Evolutionary conservation across 2,113 vertebrate species (phyloP).

Genomic region (Calypte anna): DNA sequence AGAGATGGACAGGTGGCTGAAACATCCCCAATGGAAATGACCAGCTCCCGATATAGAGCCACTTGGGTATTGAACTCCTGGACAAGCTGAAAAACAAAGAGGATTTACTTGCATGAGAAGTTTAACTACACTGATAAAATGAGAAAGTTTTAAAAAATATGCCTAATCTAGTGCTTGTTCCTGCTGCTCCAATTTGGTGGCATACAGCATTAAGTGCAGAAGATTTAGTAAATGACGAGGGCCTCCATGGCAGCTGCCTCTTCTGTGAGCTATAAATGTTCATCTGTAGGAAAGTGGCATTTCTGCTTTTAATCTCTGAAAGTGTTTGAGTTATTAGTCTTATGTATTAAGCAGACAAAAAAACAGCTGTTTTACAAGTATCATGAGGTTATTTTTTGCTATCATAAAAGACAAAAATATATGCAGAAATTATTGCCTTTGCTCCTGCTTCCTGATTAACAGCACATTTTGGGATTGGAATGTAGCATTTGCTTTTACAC

Average conservation of each 20-base stretch:
- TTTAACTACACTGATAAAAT: not conserved
- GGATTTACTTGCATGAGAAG: constrained; percentile 22
- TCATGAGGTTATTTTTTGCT: constrained; percentile 45
- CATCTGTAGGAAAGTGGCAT: not conserved
- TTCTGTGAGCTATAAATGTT: not conserved
- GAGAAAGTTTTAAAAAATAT: not conserved
- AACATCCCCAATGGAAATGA: constrained; percentile 96
- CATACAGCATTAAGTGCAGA: not conserved
- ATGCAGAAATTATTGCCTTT: constrained; percentile 30
- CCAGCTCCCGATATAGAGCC: constrained; percentile 94
- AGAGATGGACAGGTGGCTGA: constrained; percentile 88
- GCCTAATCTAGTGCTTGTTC: not conserved
- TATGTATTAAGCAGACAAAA: constrained; percentile 25
- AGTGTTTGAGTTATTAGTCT: not conserved
- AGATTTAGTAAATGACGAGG: not conserved
- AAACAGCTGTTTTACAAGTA: not conserved
- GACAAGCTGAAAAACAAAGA: constrained; percentile 88
- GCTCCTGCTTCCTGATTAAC: constrained; percentile 45
- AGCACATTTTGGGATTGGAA: constrained; percentile 8
- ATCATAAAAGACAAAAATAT: constrained; percentile 28
- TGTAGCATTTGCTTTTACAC: constrained; percentile 29
- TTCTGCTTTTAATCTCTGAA: constrained; percentile 10
- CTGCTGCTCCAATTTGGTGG: not conserved
- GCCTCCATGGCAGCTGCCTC: not conserved
- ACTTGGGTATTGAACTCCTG: constrained; percentile 98